Percentiles rank a stretch among this genome's conserved stretches.
phyloP scores from a whole-genome alignment of 1,140 invertebrate genomes.

The Drosophila kanapiae region DNA sequence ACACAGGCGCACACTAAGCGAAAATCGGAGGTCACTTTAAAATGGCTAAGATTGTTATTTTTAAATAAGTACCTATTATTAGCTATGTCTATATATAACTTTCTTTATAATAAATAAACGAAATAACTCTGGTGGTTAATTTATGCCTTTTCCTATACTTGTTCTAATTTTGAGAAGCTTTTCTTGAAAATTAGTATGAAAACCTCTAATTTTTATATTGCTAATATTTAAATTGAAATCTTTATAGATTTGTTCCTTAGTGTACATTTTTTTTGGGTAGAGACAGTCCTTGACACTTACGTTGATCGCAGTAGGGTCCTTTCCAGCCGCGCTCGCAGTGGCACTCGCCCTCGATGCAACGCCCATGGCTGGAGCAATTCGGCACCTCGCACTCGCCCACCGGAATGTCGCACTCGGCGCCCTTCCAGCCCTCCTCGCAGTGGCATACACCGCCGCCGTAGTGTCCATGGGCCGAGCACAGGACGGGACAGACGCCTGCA shows the following conservation, averaged over 20 bases:
- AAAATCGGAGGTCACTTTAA: neutral
- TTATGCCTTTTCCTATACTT: no score
- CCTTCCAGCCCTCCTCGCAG: constrained; percentile 98
- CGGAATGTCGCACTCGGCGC: constrained; percentile 97
- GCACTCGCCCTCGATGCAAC: constrained; percentile 95
- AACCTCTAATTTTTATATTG: neutral
- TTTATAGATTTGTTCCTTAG: neutral
- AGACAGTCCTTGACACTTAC: constrained; percentile 86
- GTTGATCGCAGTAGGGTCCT: constrained; percentile 93
- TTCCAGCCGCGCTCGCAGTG: constrained; percentile 96
- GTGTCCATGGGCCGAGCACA: constrained; percentile 98
- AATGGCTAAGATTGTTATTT: no score
- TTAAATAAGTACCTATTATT: no score
- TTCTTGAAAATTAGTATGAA: neutral
- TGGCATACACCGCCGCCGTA: constrained; percentile 98
- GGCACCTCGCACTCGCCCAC: constrained; percentile 96
- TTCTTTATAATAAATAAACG: no score
- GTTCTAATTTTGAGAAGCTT: no score
- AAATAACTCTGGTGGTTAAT: no score
- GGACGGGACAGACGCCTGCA: constrained; percentile 96
- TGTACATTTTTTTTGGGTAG: neutral
- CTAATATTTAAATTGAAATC: neutral
- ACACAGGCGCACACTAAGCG: constrained; percentile 26
- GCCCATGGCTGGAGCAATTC: constrained; percentile 96
- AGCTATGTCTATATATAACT: no score